Evolutionary conservation across 2,113 vertebrate genomes (phyloP).

Genomic region (Bos indicus): DNA sequence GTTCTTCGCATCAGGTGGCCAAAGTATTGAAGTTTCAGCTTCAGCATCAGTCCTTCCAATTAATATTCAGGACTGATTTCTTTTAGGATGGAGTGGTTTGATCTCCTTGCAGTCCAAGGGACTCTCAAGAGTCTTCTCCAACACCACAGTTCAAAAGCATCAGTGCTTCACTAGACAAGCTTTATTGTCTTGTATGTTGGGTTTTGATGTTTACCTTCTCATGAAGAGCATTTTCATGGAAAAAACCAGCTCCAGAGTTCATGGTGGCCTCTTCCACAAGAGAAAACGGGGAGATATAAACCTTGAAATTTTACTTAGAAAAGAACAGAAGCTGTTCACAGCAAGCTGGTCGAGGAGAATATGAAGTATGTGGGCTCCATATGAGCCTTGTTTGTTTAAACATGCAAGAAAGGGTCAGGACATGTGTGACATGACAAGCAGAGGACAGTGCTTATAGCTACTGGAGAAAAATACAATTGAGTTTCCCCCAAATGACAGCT

Average conservation of each 20-base stretch:
- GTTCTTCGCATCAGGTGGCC: neutral
- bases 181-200: neutral
- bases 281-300: neutral
- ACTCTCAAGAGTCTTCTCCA: neutral
- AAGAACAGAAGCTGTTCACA: constrained; percentile 10
- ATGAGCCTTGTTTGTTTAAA: neutral
- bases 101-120: neutral
- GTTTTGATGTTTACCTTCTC: neutral
- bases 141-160: neutral
- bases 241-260: neutral
- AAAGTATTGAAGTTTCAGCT: neutral
- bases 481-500: neutral
- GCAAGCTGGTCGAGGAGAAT: neutral
- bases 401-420: neutral
- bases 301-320: neutral
- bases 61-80: neutral
- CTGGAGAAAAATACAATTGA: neutral
- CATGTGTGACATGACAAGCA: neutral
- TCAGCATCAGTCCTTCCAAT: neutral
- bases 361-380: neutral
- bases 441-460: neutral
- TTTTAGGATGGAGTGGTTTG: neutral
- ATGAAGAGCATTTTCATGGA: neutral
- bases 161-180: neutral
- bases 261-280: neutral